Conservation (phyloP, 2,797 vertebrate genomes). For the Luscinia luscinia region DNA sequence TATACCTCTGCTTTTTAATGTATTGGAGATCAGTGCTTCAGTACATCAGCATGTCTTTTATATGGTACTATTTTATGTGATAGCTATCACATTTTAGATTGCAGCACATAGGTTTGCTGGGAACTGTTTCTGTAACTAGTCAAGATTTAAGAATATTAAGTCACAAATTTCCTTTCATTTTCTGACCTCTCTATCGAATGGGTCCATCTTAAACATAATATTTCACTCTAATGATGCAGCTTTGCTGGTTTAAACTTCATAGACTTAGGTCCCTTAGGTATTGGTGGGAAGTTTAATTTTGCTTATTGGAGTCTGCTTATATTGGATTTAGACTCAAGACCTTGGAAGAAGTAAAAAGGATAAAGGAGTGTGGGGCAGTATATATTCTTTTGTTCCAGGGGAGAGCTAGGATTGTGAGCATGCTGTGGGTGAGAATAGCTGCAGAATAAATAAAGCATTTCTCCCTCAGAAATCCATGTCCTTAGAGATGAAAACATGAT, state of each 20-base stretch:
- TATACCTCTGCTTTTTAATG: neutral
- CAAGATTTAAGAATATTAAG: neutral
- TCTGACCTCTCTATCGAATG: neutral
- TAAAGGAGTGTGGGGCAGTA: neutral
- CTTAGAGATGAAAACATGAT: neutral
- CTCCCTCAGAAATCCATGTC: neutral
- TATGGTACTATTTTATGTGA: accelerated
- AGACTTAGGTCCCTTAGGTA: neutral
- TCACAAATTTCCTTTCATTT: neutral
- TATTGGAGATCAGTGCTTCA: neutral
- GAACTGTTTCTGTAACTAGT: neutral
- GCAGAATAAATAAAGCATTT: neutral
- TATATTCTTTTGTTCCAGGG: neutral
- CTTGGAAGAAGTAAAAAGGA: neutral
- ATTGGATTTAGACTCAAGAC: neutral
- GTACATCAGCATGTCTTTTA: neutral
- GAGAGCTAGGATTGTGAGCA: neutral
- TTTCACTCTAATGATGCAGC: neutral
- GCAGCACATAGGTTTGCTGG: neutral
- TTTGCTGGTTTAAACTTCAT: neutral
- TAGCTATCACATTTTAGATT: neutral
- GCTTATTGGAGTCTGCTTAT: neutral
- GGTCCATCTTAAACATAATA: neutral
- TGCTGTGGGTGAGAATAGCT: neutral
- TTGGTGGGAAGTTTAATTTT: neutral